Evolutionary conservation across 2,888 invertebrate genomes (phyloP), one percentile per base, ranked within the genome.

Genomic region (Amiota mariae): DNA sequence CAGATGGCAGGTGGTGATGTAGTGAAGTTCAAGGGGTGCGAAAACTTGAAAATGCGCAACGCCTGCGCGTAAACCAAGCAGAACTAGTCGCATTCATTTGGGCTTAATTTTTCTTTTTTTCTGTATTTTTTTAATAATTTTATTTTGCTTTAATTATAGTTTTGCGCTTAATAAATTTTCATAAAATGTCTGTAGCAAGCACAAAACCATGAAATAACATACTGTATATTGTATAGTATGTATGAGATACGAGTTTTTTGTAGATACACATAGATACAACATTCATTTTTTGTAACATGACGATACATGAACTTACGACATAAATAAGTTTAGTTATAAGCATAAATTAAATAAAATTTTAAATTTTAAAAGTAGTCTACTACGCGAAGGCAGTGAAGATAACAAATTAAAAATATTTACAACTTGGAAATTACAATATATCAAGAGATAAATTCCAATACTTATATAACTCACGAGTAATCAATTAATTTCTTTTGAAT

Each of bases 131-230:
- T 83, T 85, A 81, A 83, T 83, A 83, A 83, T 83, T 84, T 82
- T 82, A 84, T 82, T 84, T 84, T 85, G 83, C 80, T 82, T 84
- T 84, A 84, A 84, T 84, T 84, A 84, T 84, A 84, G 83, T 84
- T 84, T 84, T 84, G 86, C 83, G 86, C 86, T 85, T 85, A 84
- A 85, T 84, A 84, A 84, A 84, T 84, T 85, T 82, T 64, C 36
- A 24, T 12, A 68, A 78, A 74, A 83, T 78, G 80, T 75, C 80
- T 80, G 77, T 56, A 13, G 18, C 18, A 11, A 9, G 9, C 57
- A 18, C 18, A 15, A 59, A 59, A 59, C 11, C 59, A 15, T 15
- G 59, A 20, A 20, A 20, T 59, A 12, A 20, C 20, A 59, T 11
- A 11, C 20, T 20, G 10, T 24, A 59, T 11, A 20, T 1, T 18